A percentile compares a stretch with the other conserved stretches of the same genome.
Evolutionary conservation across 64 coral and sea anemone genomes (phyloP).

Genomic region (Porites australiensis): DNA sequence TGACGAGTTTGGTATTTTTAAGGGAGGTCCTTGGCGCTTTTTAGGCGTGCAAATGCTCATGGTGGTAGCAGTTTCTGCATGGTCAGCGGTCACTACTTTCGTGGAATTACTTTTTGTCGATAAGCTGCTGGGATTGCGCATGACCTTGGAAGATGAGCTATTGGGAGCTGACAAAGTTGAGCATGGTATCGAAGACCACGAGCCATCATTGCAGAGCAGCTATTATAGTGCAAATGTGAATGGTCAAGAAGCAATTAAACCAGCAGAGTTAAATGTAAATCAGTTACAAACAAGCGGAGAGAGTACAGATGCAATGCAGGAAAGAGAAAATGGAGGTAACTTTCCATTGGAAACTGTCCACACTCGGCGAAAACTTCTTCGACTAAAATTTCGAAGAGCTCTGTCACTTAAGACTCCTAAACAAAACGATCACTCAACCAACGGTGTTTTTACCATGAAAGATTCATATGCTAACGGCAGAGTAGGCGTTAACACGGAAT

Average conservation of each 20-base stretch:
- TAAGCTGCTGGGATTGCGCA: constrained; percentile 70
- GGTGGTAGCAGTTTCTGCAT: constrained; percentile 23
- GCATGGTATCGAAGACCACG: constrained; percentile 53
- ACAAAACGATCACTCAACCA: background rate
- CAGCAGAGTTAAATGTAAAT: background rate
- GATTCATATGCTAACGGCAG: background rate
- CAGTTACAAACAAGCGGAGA: background rate
- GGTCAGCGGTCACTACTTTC: constrained; percentile 68
- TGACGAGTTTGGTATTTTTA: constrained; percentile 72
- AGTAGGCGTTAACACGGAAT: background rate
- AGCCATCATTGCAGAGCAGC: background rate
- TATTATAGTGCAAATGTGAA: background rate
- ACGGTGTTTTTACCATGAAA: background rate
- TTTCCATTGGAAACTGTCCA: background rate
- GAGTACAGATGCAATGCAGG: background rate
- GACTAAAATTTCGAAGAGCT: background rate
- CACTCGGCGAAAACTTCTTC: background rate
- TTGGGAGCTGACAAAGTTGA: constrained; percentile 79
- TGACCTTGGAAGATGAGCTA: constrained; percentile 58
- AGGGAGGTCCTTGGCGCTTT: constrained; percentile 75
- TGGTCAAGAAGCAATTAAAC: background rate
- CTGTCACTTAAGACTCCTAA: background rate
- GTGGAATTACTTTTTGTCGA: constrained; percentile 67
- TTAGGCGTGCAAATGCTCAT: constrained; percentile 63
- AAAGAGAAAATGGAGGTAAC: background rate